Base-by-base conservation (phyloP, 35 echinoderm and acorn worm species). In the Eucidaris tribuloides region DNA sequence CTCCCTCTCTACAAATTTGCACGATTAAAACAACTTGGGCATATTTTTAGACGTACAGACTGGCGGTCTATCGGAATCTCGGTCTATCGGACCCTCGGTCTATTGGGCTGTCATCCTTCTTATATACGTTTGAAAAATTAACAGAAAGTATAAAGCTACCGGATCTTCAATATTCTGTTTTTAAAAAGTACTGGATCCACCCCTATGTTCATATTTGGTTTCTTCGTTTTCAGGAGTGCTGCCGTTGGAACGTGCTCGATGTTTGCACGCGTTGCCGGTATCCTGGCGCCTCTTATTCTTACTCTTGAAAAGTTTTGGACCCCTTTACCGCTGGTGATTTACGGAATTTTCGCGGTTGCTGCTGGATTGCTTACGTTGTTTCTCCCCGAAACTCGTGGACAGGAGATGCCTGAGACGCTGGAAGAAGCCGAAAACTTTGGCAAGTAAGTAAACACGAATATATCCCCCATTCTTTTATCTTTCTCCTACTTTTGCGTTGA, bases 241-340 rank as follows among this genome's bases (percentile, higher is more conserved):
- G 87, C 78, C 33, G 31, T 89, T n/a, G 87, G 87, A 36, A 31
- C 81, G 2, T 82, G 60, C 31, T 89, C 87, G 5, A 76, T 77
- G 63, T 72, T 24, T 18, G 62, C 79, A 29, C 87, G 87, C 45
- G 7, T 89, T 11, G 79, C 57, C 1, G 79, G 44, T 5, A 62
- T 89, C 5, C n/a, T 89, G 17, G 79, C 87, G 11, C 87, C 87
- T 29, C 41, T 82, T 13, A 89, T 89, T 7, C 78, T 89, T 35
- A 48, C 71, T 20, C 48, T 89, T 24, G 41, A 65, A 9, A 77
- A 78, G 50, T 27, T 63, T 13, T 89, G 87, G 87, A 55, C 17
- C 20, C 79, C 79, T 45, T 60, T 89, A 33, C 87, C 87, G 39
- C 28, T 76, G 5, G 79, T 89, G 14, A 56, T 82, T 20, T 89